Evolutionary conservation across 2,797 vertebrate genomes (phyloP), one percentile per base, ranked within the genome.

Genomic region (Hylomyscus alleni): DNA sequence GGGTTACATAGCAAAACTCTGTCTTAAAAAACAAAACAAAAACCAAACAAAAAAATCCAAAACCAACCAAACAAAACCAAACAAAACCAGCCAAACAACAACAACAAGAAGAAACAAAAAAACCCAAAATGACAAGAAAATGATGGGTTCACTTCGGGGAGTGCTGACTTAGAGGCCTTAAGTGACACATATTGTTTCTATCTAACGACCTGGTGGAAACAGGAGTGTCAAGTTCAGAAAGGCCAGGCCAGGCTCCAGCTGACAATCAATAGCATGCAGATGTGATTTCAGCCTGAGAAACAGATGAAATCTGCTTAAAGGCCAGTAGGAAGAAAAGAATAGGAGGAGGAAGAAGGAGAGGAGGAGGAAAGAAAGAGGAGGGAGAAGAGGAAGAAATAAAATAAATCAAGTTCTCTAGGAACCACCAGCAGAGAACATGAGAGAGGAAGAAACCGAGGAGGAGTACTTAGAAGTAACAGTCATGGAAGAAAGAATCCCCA

Each of bases 141-240:
- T 78, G 62, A 65, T 11, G 34, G n/a, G 17, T 75, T 95, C 62
- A 73, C 67, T 47, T 92, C 88, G 29, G 26, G 37, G 62, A 96
- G 50, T 81, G 34, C 80, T 83, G 82, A 82, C 26, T 93, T 47
- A 40, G 69, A 92, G 8, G 24, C 37, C 14, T 50, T 44, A 77
- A 69, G n/a, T 91, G 56, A 82, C 0, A 54, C 22, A 15, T 3
- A 15, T 6, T 86, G 13, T 86, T 89, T 78, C 9, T 75, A 90
- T 83, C 60, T 89, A 84, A 92, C 50, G 88, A 86, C 40, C 62
- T 85, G 10, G 15, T 93, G 20, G 31, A 94, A 94, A 89, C 26
- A 69, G 3, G 13, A 93, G 12, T 78, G 54, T 67, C 29, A 93
- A 89, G 31, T 86, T 96, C 69, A 86, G 73, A 89, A 73, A 56